These are phyloP conservation scores for Antigone vipio DNA, from an alignment of 2,113 vertebrate species.

Conservation along the genomic window DNA sequence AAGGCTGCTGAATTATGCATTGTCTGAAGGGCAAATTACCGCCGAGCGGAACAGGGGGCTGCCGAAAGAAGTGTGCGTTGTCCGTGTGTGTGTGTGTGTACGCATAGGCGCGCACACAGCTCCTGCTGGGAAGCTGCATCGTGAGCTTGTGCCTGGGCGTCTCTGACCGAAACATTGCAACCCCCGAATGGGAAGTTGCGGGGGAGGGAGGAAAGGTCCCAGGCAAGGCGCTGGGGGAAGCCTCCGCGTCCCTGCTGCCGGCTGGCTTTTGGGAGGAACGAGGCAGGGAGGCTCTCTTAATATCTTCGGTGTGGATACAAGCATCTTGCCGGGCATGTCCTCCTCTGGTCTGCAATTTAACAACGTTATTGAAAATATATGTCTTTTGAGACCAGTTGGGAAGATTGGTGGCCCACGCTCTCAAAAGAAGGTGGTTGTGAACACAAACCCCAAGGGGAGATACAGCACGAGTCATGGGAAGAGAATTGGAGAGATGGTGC, in stretches of 20 bases:
- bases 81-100: neutral
- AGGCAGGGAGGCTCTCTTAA: neutral
- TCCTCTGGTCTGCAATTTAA: neutral
- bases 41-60: neutral
- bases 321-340: neutral
- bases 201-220: neutral
- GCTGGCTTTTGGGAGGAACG: neutral
- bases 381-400: neutral
- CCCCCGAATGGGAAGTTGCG: neutral
- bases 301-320: rapidly evolving
- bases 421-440: neutral
- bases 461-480: neutral
- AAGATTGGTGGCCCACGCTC: neutral
- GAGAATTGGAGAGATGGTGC: neutral
- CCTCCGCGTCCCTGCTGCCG: neutral
- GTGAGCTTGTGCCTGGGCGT: neutral
- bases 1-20: neutral
- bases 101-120: neutral
- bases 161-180: neutral
- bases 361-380: rapidly evolving
- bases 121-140: neutral
- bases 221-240: neutral
- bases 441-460: neutral
- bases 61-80: neutral
- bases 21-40: neutral